A percentile compares a stretch with the other conserved stretches of the same genome.
phyloP scores from a whole-genome alignment of 2,797 vertebrate species.

The Podarcis siculus region DNA sequence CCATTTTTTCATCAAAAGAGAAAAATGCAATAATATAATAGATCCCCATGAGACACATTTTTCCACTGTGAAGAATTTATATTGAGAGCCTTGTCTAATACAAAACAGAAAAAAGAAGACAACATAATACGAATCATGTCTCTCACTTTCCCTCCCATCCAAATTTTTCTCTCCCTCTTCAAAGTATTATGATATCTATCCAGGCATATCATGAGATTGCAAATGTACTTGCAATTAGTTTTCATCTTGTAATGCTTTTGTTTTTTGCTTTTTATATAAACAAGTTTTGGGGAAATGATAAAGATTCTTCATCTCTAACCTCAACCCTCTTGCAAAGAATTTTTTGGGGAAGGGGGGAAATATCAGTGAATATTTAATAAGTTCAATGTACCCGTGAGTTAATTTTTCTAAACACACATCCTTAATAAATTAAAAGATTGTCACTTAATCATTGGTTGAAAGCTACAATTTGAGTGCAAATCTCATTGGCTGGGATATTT shows the following conservation, averaged over 20 bases:
- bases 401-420: not conserved
- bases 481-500: not conserved
- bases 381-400: not conserved
- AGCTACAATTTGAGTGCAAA: not conserved
- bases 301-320: not conserved
- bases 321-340: not conserved
- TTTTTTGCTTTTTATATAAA: not conserved
- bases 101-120: constrained; percentile 41
- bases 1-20: constrained; percentile 59
- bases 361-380: not conserved
- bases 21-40: constrained; percentile 60
- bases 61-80: constrained; percentile 61
- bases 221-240: not conserved
- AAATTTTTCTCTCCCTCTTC: constrained; percentile 3
- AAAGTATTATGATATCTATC: not conserved
- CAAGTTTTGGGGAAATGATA: constrained; percentile 22
- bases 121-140: constrained; percentile 20
- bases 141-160: constrained; percentile 30
- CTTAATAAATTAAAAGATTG: not conserved
- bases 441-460: not conserved
- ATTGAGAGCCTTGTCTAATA: constrained; percentile 36
- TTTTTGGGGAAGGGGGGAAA: not conserved
- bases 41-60: constrained; percentile 52
- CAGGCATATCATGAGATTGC: not conserved
- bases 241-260: not conserved